phyloP scores from a whole-genome alignment of 2,113 vertebrate genomes.

The Trochalopteron elliotii region DNA sequence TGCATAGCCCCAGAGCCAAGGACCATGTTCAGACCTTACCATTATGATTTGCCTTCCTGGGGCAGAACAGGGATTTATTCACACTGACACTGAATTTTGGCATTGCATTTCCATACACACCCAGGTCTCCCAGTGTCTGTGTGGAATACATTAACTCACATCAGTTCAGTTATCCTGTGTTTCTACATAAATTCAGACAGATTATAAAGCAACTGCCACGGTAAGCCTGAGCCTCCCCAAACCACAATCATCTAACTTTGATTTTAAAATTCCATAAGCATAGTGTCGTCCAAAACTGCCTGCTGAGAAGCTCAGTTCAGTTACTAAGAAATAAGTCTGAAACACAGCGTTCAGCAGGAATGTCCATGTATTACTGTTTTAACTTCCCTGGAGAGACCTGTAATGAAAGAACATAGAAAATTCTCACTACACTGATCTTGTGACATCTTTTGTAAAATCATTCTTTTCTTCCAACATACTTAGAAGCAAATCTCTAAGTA shows the following conservation, averaged over 20 bases:
- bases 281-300: neutral
- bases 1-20: neutral
- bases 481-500: neutral
- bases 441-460: conserved; percentile 31
- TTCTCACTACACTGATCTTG: neutral
- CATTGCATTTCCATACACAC: neutral
- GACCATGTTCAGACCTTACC: neutral
- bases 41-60: neutral
- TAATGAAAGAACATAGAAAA: conserved; percentile 50
- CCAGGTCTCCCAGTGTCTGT: neutral
- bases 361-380: neutral
- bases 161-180: neutral
- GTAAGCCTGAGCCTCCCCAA: neutral
- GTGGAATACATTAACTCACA: neutral
- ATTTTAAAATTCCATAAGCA: neutral
- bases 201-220: neutral
- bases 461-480: neutral
- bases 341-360: neutral
- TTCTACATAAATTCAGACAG: neutral
- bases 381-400: conserved; percentile 18
- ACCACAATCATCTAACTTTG: neutral
- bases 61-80: neutral
- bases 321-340: neutral
- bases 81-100: neutral
- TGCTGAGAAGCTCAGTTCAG: neutral